Evolutionary conservation across 2,888 invertebrate genomes (phyloP).

Genomic region (Machimus rusticus): DNA sequence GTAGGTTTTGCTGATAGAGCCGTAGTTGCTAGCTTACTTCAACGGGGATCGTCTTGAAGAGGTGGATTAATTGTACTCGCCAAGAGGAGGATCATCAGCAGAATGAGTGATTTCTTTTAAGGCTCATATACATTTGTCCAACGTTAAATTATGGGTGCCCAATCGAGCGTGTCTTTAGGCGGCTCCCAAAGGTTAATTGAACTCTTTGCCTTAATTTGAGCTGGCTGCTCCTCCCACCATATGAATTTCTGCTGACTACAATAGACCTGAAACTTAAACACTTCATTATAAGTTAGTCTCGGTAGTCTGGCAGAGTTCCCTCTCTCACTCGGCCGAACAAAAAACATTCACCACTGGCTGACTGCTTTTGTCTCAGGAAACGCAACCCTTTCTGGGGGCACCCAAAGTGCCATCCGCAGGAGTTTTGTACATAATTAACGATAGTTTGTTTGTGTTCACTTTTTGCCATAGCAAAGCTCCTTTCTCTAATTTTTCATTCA

Average conservation of each 20-base stretch:
- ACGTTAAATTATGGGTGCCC: not conserved
- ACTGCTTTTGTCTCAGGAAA: slow-evolving; percentile 23
- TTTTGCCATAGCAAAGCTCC: slow-evolving; percentile 22
- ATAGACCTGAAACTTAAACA: slow-evolving; percentile 40
- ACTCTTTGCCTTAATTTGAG: not conserved
- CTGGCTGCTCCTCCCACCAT: slow-evolving; percentile 3
- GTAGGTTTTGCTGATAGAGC: not conserved
- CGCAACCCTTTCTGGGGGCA: not conserved
- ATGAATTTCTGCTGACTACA: slow-evolving; percentile 40
- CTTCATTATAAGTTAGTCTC: slow-evolving; percentile 38
- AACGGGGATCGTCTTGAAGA: not conserved
- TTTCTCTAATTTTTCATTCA: slow-evolving; percentile 38
- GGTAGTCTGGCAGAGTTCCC: not conserved
- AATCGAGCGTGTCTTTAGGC: not conserved
- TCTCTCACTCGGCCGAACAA: not conserved
- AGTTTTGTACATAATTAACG: slow-evolving; percentile 41
- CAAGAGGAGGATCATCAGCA: not conserved
- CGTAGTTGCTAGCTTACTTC: not conserved
- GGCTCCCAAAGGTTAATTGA: not conserved
- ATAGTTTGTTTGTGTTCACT: slow-evolving; percentile 34
- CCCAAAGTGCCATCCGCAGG: slow-evolving; percentile 37
- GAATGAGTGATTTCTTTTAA: not conserved
- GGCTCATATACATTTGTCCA: not conserved
- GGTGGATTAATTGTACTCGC: not conserved
- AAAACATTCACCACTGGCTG: slow-evolving; percentile 19